Base-by-base conservation (phyloP, 2,113 vertebrate genomes). In the Microcebus ravelobensis region DNA sequence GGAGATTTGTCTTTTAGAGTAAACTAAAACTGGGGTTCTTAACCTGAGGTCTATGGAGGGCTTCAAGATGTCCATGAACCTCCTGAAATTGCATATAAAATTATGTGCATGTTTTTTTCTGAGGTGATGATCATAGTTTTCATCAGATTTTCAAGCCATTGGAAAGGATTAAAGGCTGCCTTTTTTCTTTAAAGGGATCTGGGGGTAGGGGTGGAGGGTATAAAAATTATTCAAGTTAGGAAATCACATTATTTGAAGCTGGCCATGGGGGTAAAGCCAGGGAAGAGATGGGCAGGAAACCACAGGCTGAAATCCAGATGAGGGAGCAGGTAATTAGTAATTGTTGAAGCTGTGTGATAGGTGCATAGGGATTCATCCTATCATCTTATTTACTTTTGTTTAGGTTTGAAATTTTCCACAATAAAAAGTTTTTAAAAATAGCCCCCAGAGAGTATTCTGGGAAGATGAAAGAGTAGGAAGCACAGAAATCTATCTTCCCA, bases 131-230 rank as follows among this genome's bases (percentile, higher is more conserved):
- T 61, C 7, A 3, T n/a, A 45, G 2, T 20, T 67, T 67, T 63
- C 74, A 39, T 29, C 63, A 79, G 42, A 80, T 82, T 87, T 50
- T 91, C 67, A 91, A 67, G 17, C 21, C 50, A 82, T 29, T 68
- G 14, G 27, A 57, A 73, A 65, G 34, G 50, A 76, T 52, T 91
- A 76, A 89, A 61, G 34, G 36, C 6, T 91, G 21, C 14, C n/a
- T 9, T 42, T 2, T 6, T 0, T 59, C 1, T 81, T 45, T 29
- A 3, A 83, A 90, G 27, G 5, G 23, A 8, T 77, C 39, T 31
- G 2, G 5, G 18, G 23, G 10, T 7, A 39, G 20, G 63, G 1
- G 8, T 59, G 2, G 11, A 12, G 12, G 25, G 31, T 12, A 45
- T 39, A 68, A 74, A 82, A 34, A 13, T 73, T 45, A 63, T 36